Evolutionary conservation across 1,140 invertebrate species (phyloP).

Genomic region (Orussus abietinus): DNA sequence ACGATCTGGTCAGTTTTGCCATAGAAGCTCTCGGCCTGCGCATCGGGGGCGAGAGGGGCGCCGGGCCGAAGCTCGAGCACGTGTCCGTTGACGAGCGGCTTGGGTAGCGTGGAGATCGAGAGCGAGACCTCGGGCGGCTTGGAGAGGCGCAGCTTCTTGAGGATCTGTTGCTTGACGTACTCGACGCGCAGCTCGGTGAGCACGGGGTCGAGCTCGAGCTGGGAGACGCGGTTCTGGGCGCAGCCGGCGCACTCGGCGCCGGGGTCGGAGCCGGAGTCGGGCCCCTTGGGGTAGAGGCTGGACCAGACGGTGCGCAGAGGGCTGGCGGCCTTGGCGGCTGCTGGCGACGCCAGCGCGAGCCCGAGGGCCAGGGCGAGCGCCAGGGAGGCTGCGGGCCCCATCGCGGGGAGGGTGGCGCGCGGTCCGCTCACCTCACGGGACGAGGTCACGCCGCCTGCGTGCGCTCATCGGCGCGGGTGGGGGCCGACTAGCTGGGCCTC

Average conservation of each 20-base stretch:
- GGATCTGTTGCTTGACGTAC: slow-evolving; percentile 76
- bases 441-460: too few relatives aligned
- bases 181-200: slow-evolving; percentile 65
- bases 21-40: slow-evolving; percentile 66
- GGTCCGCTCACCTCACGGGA: too few relatives aligned
- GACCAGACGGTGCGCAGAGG: slow-evolving; percentile 37
- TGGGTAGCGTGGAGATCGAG: slow-evolving; percentile 60
- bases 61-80: slow-evolving; percentile 44
- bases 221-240: slow-evolving; percentile 34
- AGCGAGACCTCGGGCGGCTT: slow-evolving; percentile 64
- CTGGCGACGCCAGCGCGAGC: slow-evolving; percentile 1
- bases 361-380: too few relatives aligned
- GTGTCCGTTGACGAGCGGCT: slow-evolving; percentile 65
- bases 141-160: slow-evolving; percentile 71
- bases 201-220: slow-evolving; percentile 33
- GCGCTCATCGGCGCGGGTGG: too few relatives aligned
- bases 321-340: slow-evolving; percentile 13
- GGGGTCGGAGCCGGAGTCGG: slow-evolving; percentile 2
- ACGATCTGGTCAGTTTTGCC: slow-evolving; percentile 76
- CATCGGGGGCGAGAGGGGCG: slow-evolving; percentile 39
- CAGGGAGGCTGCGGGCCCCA: too few relatives aligned
- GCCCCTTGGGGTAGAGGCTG: slow-evolving; percentile 29
- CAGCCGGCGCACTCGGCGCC: slow-evolving; percentile 32
- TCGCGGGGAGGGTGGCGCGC: too few relatives aligned
- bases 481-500: too few relatives aligned